Conservation (phyloP, 2,888 invertebrate species). For the Cryptocephalus moraei region DNA sequence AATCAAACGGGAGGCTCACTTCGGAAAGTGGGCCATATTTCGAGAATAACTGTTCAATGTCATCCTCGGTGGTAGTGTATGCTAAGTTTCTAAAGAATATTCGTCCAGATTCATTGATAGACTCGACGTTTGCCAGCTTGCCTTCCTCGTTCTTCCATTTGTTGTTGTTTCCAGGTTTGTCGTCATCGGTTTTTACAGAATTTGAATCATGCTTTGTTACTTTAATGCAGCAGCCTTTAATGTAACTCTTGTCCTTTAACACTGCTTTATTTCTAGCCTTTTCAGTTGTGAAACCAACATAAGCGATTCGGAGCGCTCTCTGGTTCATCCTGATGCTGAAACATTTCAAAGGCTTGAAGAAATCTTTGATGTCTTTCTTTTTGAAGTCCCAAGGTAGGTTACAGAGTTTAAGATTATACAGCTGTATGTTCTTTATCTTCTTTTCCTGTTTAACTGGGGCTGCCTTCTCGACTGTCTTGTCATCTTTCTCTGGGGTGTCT, state of each 20-base stretch:
- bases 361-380: slow-evolving; percentile 75
- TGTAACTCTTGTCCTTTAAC: slow-evolving; percentile 74
- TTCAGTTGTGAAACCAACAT: slow-evolving; percentile 81
- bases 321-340: slow-evolving; percentile 70
- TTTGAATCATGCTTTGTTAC: slow-evolving; percentile 23
- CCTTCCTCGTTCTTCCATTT: slow-evolving; percentile 57
- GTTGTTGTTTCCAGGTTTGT: slow-evolving; percentile 24
- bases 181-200: slow-evolving; percentile 17
- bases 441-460: slow-evolving; percentile 14
- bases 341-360: slow-evolving; percentile 71
- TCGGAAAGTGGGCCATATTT: slow-evolving; percentile 80
- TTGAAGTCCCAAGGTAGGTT: slow-evolving; percentile 70
- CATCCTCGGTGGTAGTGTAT: slow-evolving; percentile 77
- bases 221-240: slow-evolving; percentile 27
- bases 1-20: slow-evolving; percentile 81
- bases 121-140: slow-evolving; percentile 59
- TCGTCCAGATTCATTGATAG: slow-evolving; percentile 80
- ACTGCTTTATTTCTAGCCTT: slow-evolving; percentile 70
- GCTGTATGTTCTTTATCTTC: slow-evolving; percentile 20
- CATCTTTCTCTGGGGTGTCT: no score
- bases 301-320: slow-evolving; percentile 76
- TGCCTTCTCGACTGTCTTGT: no score
- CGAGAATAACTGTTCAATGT: slow-evolving; percentile 71
- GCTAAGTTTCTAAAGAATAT: slow-evolving; percentile 88
- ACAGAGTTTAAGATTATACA: slow-evolving; percentile 41